phyloP scores from a whole-genome alignment of 2,113 vertebrate species.

The Nansenia antarctica region DNA sequence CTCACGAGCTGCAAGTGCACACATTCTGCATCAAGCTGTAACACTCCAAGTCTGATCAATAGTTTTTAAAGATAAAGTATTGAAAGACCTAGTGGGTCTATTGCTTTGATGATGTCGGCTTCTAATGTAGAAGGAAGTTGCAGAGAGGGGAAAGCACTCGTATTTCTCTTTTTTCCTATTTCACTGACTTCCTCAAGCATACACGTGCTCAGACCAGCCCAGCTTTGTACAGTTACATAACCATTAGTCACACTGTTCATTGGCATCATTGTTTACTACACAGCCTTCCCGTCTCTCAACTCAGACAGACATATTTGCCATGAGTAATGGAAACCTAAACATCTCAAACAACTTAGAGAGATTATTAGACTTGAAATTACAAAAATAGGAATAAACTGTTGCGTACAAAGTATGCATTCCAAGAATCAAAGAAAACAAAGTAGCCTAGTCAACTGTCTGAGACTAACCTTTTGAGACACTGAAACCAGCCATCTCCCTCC shows the following conservation, averaged over 20 bases:
- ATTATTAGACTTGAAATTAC: background rate
- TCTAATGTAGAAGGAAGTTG: background rate
- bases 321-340: background rate
- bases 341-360: background rate
- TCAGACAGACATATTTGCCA: background rate
- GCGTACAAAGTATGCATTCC: background rate
- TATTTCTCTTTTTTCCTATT: background rate
- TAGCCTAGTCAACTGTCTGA: background rate
- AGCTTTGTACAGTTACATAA: constrained; percentile 31
- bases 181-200: constrained; percentile 33
- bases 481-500: constrained; percentile 65
- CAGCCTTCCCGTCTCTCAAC: background rate
- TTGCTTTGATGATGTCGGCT: background rate
- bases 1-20: background rate
- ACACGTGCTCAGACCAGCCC: constrained; percentile 1
- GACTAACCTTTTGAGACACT: constrained; percentile 65
- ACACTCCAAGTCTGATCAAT: background rate
- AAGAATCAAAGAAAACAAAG: background rate
- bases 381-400: background rate
- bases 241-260: background rate
- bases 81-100: background rate
- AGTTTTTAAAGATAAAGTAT: background rate
- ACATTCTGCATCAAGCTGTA: background rate
- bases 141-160: too few species aligned
- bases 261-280: background rate